A percentile compares a stretch with the other conserved stretches of the same genome.
These are phyloP conservation scores for Cyrtorhinus lividipennis DNA, from an alignment of 1,140 invertebrate genomes.

Conservation along the genomic window DNA sequence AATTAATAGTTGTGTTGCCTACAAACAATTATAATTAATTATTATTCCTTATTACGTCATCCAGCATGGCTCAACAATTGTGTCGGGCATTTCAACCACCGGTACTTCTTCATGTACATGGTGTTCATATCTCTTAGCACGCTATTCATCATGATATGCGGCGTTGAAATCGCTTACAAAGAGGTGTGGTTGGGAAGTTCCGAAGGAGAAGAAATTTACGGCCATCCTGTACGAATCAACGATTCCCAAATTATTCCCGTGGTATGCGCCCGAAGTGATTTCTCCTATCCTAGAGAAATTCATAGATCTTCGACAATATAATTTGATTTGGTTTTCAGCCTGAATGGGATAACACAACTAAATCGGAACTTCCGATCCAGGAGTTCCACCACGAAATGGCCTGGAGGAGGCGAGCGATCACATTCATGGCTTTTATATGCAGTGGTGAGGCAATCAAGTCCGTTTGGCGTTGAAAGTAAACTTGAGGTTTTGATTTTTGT, in stretches of 20 bases:
- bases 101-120: constrained; percentile 91
- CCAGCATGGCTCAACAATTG: constrained; percentile 94
- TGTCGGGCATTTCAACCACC: constrained; percentile 84
- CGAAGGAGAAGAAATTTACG: constrained; percentile 46
- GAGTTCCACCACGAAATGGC: constrained; percentile 20
- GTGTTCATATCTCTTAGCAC: constrained; percentile 75
- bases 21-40: too few relatives aligned
- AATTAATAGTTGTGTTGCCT: too few relatives aligned
- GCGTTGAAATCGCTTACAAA: constrained; percentile 69
- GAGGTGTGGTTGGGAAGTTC: constrained; percentile 50
- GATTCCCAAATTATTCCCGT: constrained; percentile 55
- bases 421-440: constrained; percentile 47
- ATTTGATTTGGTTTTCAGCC: constrained; percentile 20
- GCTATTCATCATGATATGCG: constrained; percentile 70
- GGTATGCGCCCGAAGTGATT: too few relatives aligned
- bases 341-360: constrained; percentile 18
- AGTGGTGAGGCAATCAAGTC: too few relatives aligned
- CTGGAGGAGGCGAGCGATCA: constrained; percentile 38
- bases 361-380: constrained; percentile 3
- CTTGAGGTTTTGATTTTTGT: constrained; percentile 2
- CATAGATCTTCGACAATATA: too few relatives aligned
- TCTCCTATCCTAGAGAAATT: too few relatives aligned
- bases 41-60: too few relatives aligned
- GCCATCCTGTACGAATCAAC: constrained; percentile 65
- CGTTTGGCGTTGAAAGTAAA: too few relatives aligned